Percentiles rank a stretch among this genome's conserved stretches.
Conservation (phyloP, 2,888 invertebrate species). For the Epiperipatus broadwayi region DNA sequence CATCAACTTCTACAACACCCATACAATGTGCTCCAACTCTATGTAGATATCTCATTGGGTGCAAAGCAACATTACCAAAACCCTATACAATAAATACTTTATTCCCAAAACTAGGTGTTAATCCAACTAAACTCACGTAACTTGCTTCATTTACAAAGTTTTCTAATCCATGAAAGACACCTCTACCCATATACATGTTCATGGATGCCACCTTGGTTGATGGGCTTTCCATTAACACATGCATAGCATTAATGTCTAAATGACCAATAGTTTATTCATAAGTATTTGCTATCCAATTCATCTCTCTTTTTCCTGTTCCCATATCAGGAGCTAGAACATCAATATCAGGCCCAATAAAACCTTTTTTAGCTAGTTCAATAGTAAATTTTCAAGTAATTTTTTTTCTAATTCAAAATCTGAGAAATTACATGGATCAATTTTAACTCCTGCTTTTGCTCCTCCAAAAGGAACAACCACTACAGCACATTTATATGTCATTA, state of each 20-base stretch:
- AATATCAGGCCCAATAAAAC: constrained; percentile 52
- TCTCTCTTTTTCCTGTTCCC: constrained; percentile 56
- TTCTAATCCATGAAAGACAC: constrained; percentile 30
- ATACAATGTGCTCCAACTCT: constrained; percentile 48
- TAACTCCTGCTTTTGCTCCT: constrained; percentile 51
- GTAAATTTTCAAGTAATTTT: constrained; percentile 47
- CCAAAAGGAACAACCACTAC: constrained; percentile 61
- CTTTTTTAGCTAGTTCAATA: constrained; percentile 55
- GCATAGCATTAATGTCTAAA: constrained; percentile 32
- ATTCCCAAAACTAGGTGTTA: constrained; percentile 32
- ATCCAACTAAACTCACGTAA: constrained; percentile 31
- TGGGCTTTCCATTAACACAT: constrained; percentile 37
- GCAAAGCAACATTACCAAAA: no score
- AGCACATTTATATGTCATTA: constrained; percentile 69
- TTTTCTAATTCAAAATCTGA: constrained; percentile 51
- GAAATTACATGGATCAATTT: constrained; percentile 50
- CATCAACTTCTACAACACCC: constrained; percentile 47
- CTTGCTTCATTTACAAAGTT: constrained; percentile 31
- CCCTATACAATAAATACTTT: constrained; percentile 37
- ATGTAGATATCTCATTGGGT: constrained; percentile 47
- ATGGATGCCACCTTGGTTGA: constrained; percentile 36
- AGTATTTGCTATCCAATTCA: constrained; percentile 64
- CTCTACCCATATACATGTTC: constrained; percentile 34
- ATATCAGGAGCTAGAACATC: constrained; percentile 65
- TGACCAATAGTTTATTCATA: constrained; percentile 49